A percentile compares a stretch with the other conserved stretches of the same genome.
Evolutionary conservation across 2,797 vertebrate genomes (phyloP).

Genomic region (Linurgus olivaceus): DNA sequence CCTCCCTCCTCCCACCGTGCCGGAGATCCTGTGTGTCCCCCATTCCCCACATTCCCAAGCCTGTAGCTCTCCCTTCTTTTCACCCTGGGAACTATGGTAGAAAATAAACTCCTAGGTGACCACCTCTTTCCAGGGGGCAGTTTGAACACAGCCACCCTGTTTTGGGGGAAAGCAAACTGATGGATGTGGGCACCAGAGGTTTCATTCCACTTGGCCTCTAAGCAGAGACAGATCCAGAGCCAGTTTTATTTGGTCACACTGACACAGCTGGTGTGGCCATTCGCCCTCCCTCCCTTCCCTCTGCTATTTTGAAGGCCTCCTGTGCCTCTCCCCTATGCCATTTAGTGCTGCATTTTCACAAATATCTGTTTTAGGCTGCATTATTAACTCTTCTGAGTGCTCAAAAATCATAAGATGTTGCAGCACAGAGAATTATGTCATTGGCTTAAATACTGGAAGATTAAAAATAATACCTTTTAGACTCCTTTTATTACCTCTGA

Average conservation of each 20-base stretch:
- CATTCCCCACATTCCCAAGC: background rate
- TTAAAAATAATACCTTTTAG: conserved; percentile 67
- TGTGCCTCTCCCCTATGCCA: background rate
- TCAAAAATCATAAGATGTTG: conserved; percentile 38
- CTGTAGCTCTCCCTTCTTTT: background rate
- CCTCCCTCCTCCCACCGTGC: accelerated
- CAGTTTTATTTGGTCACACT: background rate
- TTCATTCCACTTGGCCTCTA: background rate
- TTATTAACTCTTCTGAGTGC: conserved; percentile 44
- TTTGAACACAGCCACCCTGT: background rate
- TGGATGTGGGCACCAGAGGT: background rate
- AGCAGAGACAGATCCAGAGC: background rate
- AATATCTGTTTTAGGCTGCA: conserved; percentile 17
- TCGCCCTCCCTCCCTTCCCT: background rate
- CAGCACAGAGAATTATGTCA: conserved; percentile 38
- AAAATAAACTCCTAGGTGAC: background rate
- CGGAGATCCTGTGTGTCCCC: background rate
- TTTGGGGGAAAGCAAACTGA: background rate
- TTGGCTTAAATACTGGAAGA: conserved; percentile 52
- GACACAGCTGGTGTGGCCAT: background rate
- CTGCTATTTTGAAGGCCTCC: background rate
- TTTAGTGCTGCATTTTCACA: background rate
- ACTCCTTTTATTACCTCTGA: conserved; percentile 58
- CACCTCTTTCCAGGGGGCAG: background rate
- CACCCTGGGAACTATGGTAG: background rate